A percentile compares a stretch with the other conserved stretches of the same genome.
Conservation (phyloP, 2,113 vertebrate genomes). For the Callospermophilus lateralis region DNA sequence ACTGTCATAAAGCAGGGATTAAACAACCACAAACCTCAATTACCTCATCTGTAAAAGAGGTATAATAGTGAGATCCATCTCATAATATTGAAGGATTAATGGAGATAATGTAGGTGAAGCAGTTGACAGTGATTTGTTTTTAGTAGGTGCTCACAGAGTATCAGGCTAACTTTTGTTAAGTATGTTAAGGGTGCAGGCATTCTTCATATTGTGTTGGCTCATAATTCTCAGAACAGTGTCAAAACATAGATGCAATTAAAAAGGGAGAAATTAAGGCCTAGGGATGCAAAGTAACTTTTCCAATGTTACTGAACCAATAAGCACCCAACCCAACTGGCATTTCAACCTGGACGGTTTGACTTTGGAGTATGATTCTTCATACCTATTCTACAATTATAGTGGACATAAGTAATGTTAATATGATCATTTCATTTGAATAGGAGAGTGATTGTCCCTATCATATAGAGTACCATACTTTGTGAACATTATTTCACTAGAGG, state of each 20-base stretch:
- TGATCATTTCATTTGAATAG: not conserved
- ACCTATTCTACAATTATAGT: not conserved
- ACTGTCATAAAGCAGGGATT: constrained; percentile 6
- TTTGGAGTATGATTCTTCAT: not conserved
- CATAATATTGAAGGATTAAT: not conserved
- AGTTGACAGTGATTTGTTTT: rapidly evolving
- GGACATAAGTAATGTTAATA: not conserved
- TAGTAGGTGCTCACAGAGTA: not conserved
- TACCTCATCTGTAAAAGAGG: constrained; percentile 22
- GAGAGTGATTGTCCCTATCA: no score
- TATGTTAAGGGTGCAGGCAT: rapidly evolving
- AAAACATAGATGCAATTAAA: not conserved
- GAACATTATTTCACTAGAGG: not conserved
- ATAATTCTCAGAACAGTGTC: no score
- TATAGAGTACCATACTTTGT: rapidly evolving
- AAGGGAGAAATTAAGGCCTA: not conserved
- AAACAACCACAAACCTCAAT: constrained; percentile 50
- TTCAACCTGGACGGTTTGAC: not conserved
- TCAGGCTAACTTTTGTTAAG: rapidly evolving
- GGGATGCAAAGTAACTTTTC: not conserved
- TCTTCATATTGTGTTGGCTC: not conserved
- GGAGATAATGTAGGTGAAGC: not conserved
- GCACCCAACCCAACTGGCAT: rapidly evolving
- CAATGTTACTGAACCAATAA: not conserved
- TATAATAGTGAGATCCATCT: not conserved